Base-by-base conservation (phyloP, 1,140 invertebrate species). In the Penaeus indicus region DNA sequence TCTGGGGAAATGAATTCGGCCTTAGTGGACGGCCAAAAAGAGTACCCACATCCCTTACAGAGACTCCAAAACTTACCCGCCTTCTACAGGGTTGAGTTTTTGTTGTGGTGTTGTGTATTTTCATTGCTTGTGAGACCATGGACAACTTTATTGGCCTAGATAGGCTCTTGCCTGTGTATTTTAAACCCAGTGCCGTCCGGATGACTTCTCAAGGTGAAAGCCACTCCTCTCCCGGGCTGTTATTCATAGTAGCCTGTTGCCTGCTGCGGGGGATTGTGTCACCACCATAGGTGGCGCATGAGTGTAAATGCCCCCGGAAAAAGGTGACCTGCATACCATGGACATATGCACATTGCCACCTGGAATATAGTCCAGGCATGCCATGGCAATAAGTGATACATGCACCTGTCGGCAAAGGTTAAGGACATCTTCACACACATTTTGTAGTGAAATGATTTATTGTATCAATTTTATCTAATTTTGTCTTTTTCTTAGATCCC, bases 1-100 rank as follows among this genome's bases (percentile, higher is more conserved):
- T 11, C 94, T 99, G n/a, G 89, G 97, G 96, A 32, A 99, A 99
- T 94, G 98, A 18, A 99, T 99, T 98, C 97, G 47, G 97, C 98
- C 1, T 93, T 99, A 72, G 97, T 98, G 0, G 97, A 97, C 93
- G 94, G 93, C 27, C n/a, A n/a, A n/a, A n/a, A 97, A 95, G 93
- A 97, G 95, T 88, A 95, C 95, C 27, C 96, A 96, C 93, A 97
- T 99, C 90, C 98, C 98, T 5, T 99, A 98, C 93, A 94, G 98
- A 92, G 97, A 99, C 93, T 98, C 97, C 7, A 99, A 99, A n/a
- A 94, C 94, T 99, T 67, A 99, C 98, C 1, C 94, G 98, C 79
- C 94, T 99, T 61, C 93, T 99, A 78, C 97, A 99, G 94, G 95
- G 94, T 94, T 92, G n/a, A 90, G 67, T 83, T 27, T 18, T 62